These are phyloP conservation scores for Sebastolobus altivelis DNA, from an alignment of 2,797 vertebrate genomes.

Conservation along the genomic window DNA sequence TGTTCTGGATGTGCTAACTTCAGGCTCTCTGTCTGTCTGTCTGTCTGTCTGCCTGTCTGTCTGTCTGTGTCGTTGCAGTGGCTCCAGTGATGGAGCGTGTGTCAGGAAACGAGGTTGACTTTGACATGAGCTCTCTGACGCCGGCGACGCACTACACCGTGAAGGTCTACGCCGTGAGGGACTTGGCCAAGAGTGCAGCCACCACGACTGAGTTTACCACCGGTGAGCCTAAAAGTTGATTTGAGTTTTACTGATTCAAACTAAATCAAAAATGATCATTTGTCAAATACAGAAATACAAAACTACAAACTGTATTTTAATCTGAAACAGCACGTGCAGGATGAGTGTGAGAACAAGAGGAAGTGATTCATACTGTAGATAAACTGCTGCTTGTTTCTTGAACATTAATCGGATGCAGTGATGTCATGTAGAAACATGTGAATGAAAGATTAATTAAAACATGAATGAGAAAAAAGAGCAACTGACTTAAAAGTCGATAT, in stretches of 20 bases:
- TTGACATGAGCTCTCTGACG: conserved; percentile 87
- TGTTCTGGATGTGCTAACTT: background rate
- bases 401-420: background rate
- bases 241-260: background rate
- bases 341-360: background rate
- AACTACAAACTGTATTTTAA: background rate
- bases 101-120: conserved; percentile 94
- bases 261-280: background rate
- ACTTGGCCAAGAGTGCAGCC: conserved; percentile 87
- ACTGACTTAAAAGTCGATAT: background rate
- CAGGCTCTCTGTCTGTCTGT: background rate
- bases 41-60: background rate
- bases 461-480: background rate
- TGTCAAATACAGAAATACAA: background rate
- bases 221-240: conserved; percentile 77
- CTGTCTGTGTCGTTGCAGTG: conserved; percentile 77
- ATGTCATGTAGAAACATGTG: background rate
- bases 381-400: background rate
- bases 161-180: conserved; percentile 91
- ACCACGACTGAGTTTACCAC: conserved; percentile 92
- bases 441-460: background rate
- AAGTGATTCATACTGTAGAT: background rate
- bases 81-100: conserved; percentile 89
- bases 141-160: conserved; percentile 92
- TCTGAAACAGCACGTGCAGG: background rate